phyloP scores from a whole-genome alignment of 2,888 invertebrate species.

The Ophion ellenae region DNA sequence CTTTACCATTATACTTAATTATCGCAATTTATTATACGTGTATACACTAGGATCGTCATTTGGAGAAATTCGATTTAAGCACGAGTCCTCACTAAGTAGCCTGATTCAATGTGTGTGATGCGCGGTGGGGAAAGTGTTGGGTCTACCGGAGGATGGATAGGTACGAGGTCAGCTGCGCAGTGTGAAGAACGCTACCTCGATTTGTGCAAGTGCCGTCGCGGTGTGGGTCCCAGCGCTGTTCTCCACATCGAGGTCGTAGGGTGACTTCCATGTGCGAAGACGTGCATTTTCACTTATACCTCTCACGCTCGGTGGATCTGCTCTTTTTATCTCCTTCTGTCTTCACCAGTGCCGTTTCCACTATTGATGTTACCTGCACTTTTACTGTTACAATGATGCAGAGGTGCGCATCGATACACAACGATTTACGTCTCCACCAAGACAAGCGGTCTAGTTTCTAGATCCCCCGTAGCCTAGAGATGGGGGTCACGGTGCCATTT shows the following conservation, averaged over 20 bases:
- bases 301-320: constrained; percentile 36
- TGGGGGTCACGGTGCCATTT: constrained; percentile 79
- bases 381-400: constrained; percentile 38
- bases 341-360: constrained; percentile 25
- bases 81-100: neutral
- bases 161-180: neutral
- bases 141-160: neutral
- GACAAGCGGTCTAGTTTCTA: constrained; percentile 75
- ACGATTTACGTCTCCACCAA: constrained; percentile 44
- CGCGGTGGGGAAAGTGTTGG: neutral
- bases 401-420: constrained; percentile 51
- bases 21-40: neutral
- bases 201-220: neutral
- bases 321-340: constrained; percentile 27
- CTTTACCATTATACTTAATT: neutral
- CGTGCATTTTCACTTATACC: constrained; percentile 53
- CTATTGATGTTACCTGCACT: constrained; percentile 27
- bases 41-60: neutral
- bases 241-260: neutral
- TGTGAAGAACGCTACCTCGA: neutral
- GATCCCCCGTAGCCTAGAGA: constrained; percentile 72
- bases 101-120: neutral
- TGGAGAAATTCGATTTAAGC: neutral
- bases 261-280: constrained; percentile 18
- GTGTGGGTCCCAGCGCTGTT: neutral